Evolutionary conservation across 2,888 invertebrate genomes (phyloP), one percentile per base, ranked within the genome.

Genomic region (Coenonympha glycerion): DNA sequence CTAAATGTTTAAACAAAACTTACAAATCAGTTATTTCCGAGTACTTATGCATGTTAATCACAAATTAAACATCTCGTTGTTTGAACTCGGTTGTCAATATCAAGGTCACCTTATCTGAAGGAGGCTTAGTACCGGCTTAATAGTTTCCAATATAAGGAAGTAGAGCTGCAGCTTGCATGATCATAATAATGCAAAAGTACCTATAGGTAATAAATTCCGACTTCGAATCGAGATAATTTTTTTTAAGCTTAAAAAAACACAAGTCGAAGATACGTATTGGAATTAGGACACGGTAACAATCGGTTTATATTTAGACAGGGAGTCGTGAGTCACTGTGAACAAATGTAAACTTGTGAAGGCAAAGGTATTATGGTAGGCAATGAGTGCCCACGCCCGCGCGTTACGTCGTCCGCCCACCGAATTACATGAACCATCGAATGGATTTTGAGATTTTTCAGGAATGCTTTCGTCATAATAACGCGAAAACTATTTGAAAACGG

Each of bases 271-370:
- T 16, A 41, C 11, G 5, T 39, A 59, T 67, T 63, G 60, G 68
- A 81, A 77, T 69, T 76, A 68, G 79, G 76, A 63, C 75, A 75
- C 68, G 69, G 72, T 74, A 72, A 76, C 73, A 73, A 76, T 74
- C 64, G 63, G 40, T 63, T 61, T 85, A 85, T 73, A 73, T 71
- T 78, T 85, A 86, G 82, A 78, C 61, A 59, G 67, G 86, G 85
- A 84, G 71, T 86, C 84, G 82, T 52, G 58, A 65, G 66, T 73
- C 66, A 69, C 68, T 69, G 69, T 69, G 72, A 74, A 79, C 73
- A 71, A 72, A 77, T 77, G 66, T 72, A 76, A 79, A 76, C 70
- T 65, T 47, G 48, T 55, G 59, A 68, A 69, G 69, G 76, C 77
- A 73, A 75, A 77, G 76, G 78, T 82, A 82, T 78, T 79, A 71